Evolutionary conservation across 1,140 invertebrate species (phyloP), one percentile per base, ranked within the genome.

Genomic region (Hylaeus anthracinus): DNA sequence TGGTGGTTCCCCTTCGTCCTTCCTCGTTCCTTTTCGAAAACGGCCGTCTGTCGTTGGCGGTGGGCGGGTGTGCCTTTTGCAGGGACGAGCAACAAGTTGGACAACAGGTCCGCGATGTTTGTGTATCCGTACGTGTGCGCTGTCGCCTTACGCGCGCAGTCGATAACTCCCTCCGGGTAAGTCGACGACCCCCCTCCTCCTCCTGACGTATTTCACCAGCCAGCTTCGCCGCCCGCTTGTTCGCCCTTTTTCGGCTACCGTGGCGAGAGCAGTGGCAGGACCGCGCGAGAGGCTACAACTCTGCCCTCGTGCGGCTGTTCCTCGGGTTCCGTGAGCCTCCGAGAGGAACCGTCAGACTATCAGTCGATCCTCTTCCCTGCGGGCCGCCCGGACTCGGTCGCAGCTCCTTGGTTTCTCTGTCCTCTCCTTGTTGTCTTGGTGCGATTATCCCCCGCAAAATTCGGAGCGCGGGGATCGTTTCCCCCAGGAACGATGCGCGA

Each of bases 101-200:
- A 92, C 92, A 92, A 92, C 92, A 92, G 92, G 92, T 92, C 92
- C 91, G 90, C 88, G 88, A 90, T 86, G 84, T 81, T 88, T 87
- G 89, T 89, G 88, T 90, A 89, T 91, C 88, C 88, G 90, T 90
- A 87, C 79, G 80, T 86, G 86, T 74, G 86, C 81, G 85, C 81
- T 85, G 84, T 78, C 85, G 85, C 85, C 85, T 87, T 87, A 86
- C 85, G 81, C 83, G 85, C 83, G 77, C 86, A 74, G 81, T 83
- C 84, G 85, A 87, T 87, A 79, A 82, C 85, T 86, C 85, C 81
- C 85, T 83, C 84, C 80, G 76, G 26, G 67, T 58, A 77, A 83
- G 78, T 72, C 51, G 58, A 51, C 51, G 51, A 51, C 51, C 55
- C 45, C 53, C 75, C 63, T 69, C 63, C 48, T 66, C 51, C n/a